Conservation (phyloP, 30 jellyfish, hydroid and myxozoan species). For the Clytia hemisphaerica region DNA sequence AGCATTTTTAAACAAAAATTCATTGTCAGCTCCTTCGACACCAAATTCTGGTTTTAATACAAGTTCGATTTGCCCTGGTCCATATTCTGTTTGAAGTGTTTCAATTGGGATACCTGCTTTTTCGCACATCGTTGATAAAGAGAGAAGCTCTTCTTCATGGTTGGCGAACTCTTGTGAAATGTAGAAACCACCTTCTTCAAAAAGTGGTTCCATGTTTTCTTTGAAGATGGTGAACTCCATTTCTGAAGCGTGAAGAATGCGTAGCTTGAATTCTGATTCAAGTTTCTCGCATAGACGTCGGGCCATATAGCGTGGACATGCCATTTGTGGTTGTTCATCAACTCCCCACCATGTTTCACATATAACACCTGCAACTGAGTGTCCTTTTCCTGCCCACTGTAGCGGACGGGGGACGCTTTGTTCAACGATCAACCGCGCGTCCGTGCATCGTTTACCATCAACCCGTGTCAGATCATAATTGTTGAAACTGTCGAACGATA, state of each 20-base stretch:
- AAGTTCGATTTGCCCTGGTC: background rate
- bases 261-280: background rate
- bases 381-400: slow-evolving; percentile 6
- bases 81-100: slow-evolving; percentile 10
- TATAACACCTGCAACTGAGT: background rate
- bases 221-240: slow-evolving; percentile 6
- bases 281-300: background rate
- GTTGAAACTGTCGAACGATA: background rate
- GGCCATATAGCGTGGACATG: slow-evolving; percentile 12
- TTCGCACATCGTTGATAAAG: background rate
- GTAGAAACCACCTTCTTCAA: background rate
- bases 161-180: background rate
- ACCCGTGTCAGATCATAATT: background rate
- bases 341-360: background rate
- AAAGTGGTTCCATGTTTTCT: background rate
- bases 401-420: background rate
- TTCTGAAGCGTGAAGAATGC: background rate
- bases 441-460: background rate
- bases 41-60: slow-evolving; percentile 3
- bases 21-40: background rate
- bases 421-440: background rate
- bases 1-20: background rate
- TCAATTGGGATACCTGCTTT: background rate
- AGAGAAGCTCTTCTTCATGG: background rate
- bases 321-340: slow-evolving; percentile 1